Percentiles rank a stretch among this genome's conserved stretches.
phyloP scores from a whole-genome alignment of 2,888 invertebrate genomes.

The Harpalus rubripes region DNA sequence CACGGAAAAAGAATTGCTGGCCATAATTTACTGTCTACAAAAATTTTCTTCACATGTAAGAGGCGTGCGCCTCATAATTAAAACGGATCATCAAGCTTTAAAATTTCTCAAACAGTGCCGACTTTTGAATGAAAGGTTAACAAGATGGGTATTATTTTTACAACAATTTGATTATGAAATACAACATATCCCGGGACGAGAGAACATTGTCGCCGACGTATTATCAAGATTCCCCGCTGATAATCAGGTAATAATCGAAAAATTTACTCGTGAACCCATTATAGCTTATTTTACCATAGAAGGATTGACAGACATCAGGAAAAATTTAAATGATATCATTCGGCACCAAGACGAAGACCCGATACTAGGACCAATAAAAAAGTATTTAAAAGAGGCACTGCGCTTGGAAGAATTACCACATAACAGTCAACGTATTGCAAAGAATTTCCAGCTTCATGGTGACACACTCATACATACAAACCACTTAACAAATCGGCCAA shows the following conservation, averaged over 20 bases:
- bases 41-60: slow-evolving; percentile 70
- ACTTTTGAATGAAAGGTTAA: slow-evolving; percentile 68
- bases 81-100: slow-evolving; percentile 70
- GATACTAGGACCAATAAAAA: background rate
- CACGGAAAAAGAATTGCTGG: slow-evolving; percentile 30
- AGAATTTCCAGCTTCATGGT: background rate
- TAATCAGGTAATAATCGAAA: background rate
- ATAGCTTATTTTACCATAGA: background rate
- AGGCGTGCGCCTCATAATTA: slow-evolving; percentile 67
- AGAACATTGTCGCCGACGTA: slow-evolving; percentile 70
- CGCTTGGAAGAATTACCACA: background rate
- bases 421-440: background rate
- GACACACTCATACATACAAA: background rate
- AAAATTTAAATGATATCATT: background rate
- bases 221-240: slow-evolving; percentile 69
- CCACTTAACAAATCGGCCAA: background rate
- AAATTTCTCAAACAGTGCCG: slow-evolving; percentile 69
- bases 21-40: slow-evolving; percentile 68
- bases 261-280: background rate
- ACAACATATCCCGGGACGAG: slow-evolving; percentile 69
- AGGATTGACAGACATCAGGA: background rate
- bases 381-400: background rate
- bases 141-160: slow-evolving; percentile 69
- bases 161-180: slow-evolving; percentile 69
- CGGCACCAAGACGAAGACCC: background rate